These are phyloP conservation scores for Chelidonichthys spinosus DNA, from an alignment of 2,797 vertebrate species.

Conservation along the genomic window DNA sequence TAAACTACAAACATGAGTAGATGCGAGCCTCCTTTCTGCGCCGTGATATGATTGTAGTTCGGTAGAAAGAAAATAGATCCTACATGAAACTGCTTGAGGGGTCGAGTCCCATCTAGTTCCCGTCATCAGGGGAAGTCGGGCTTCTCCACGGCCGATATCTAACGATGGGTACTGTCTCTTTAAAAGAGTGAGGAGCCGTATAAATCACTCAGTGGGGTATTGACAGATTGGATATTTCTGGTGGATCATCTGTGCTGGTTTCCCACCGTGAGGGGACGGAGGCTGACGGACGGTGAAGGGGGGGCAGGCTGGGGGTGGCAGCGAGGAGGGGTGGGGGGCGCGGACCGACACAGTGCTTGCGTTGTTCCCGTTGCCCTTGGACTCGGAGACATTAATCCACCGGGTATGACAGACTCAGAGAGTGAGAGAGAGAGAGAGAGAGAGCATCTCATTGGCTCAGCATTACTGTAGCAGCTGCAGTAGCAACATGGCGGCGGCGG, in stretches of 20 bases:
- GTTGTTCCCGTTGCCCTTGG: conserved; percentile 55
- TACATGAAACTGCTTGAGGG: no score
- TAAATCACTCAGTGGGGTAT: neutral
- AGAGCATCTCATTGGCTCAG: conserved; percentile 30
- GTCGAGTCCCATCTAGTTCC: neutral
- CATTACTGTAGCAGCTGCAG: conserved; percentile 30
- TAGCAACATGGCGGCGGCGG: conserved; percentile 14
- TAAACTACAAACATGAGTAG: no score
- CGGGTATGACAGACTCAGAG: conserved; percentile 33
- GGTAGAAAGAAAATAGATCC: no score
- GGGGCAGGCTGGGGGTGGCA: no score
- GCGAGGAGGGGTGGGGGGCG: neutral
- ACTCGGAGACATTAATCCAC: conserved; percentile 44
- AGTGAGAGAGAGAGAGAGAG: conserved; percentile 1
- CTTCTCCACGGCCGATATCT: neutral
- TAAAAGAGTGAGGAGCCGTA: neutral
- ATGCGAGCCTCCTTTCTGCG: no score
- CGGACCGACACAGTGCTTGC: conserved; percentile 28
- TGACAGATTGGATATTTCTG: neutral
- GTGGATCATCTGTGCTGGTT: neutral
- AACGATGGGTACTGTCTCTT: neutral
- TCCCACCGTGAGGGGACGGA: conserved; percentile 12
- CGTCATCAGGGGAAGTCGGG: neutral
- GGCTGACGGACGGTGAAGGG: conserved; percentile 5
- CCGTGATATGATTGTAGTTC: no score